Evolutionary conservation across 2,113 vertebrate genomes (phyloP).

Genomic region (Pluvianellus socialis): DNA sequence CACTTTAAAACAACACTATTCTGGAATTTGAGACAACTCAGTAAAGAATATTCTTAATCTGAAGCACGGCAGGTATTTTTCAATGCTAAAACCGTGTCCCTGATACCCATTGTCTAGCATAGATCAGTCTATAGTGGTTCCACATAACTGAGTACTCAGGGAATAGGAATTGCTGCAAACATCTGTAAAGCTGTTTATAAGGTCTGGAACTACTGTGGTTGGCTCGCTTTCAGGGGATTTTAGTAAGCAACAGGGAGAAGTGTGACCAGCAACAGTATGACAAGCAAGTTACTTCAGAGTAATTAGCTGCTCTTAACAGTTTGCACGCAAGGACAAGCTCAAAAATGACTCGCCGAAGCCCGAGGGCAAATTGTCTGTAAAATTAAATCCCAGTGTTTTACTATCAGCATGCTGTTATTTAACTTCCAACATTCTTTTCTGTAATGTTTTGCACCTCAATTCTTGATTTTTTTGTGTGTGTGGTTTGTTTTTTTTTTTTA

Average conservation of each 20-base stretch:
- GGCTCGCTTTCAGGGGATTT: background rate
- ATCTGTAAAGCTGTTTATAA: background rate
- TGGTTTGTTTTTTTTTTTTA: background rate
- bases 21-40: background rate
- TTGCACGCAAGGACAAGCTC: background rate
- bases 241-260: background rate
- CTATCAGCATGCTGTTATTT: background rate
- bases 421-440: background rate
- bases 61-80: background rate
- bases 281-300: background rate
- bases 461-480: background rate
- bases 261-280: background rate
- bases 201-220: background rate
- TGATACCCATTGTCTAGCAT: background rate
- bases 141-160: background rate
- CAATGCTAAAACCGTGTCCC: background rate
- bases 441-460: background rate
- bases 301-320: background rate
- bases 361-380: background rate
- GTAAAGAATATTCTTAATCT: background rate
- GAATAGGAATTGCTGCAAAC: background rate
- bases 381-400: background rate
- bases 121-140: background rate
- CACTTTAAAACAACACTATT: background rate
- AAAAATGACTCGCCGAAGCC: background rate